These are phyloP conservation scores for Venustoraphidia nigricollis DNA, from an alignment of 2,888 invertebrate species.

Conservation along the genomic window DNA sequence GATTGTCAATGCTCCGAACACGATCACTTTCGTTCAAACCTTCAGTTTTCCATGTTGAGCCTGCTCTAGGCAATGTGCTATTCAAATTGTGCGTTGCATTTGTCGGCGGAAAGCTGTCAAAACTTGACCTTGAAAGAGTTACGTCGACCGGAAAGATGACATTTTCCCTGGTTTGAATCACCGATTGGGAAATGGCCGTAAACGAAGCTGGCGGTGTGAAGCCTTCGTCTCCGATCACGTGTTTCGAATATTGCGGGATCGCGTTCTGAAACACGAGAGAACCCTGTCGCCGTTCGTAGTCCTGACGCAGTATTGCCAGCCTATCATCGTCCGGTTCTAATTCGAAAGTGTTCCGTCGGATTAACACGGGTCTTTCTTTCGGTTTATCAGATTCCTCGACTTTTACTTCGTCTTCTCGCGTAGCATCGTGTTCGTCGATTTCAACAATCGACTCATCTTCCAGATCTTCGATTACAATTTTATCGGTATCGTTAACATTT, in stretches of 20 bases:
- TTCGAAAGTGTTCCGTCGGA: slow-evolving; percentile 30
- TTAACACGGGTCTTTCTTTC: slow-evolving; percentile 19
- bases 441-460: slow-evolving; percentile 5
- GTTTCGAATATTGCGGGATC: slow-evolving; percentile 44
- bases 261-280: slow-evolving; percentile 42
- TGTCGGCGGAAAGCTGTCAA: too few relatives aligned
- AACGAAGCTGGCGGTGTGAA: too few relatives aligned
- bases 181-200: too few relatives aligned
- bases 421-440: slow-evolving; percentile 4
- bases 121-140: too few relatives aligned
- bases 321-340: slow-evolving; percentile 28
- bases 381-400: slow-evolving; percentile 8
- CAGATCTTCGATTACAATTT: slow-evolving; percentile 6
- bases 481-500: slow-evolving; percentile 7
- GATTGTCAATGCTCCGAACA: too few relatives aligned
- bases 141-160: too few relatives aligned
- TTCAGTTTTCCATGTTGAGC: too few relatives aligned
- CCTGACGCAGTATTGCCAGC: slow-evolving; percentile 29
- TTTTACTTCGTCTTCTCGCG: slow-evolving; percentile 1
- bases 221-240: too few relatives aligned
- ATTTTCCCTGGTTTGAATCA: too few relatives aligned
- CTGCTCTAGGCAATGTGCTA: too few relatives aligned
- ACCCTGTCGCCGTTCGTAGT: slow-evolving; percentile 41
- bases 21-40: too few relatives aligned
- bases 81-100: too few relatives aligned